Evolutionary conservation across 2,113 vertebrate species (phyloP).

Genomic region (Balaeniceps rex): DNA sequence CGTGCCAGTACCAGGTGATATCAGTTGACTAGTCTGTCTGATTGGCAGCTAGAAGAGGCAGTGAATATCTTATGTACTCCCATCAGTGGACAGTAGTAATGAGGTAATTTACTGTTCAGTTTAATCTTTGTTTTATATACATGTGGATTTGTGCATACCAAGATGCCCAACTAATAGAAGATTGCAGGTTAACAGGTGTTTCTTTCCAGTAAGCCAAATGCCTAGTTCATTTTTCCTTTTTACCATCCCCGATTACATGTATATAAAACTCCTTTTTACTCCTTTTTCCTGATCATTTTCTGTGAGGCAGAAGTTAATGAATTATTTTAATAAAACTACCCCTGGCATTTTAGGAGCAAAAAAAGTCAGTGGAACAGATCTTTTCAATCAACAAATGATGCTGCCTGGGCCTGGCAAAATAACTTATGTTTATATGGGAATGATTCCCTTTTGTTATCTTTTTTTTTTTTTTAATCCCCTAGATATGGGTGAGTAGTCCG

Average conservation of each 20-base stretch:
- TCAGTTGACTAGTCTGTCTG: neutral
- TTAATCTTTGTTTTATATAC: neutral
- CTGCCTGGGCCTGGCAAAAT: neutral
- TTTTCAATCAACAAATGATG: neutral
- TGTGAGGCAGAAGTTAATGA: neutral
- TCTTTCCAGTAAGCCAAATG: neutral
- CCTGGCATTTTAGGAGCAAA: neutral
- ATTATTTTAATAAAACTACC: neutral
- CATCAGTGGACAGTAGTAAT: neutral
- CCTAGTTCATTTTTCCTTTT: neutral
- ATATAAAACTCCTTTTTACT: neutral
- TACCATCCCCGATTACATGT: neutral
- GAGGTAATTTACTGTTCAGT: neutral
- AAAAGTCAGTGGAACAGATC: neutral
- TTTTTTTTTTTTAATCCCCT: neutral
- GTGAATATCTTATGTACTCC: neutral
- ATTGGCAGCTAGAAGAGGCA: neutral
- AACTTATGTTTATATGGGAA: neutral
- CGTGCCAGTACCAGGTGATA: neutral
- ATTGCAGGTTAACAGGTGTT: neutral
- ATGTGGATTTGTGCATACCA: neutral
- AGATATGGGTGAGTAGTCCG: constrained; percentile 97
- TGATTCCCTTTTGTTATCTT: neutral
- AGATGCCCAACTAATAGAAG: neutral
- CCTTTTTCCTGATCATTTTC: neutral